Percentiles rank a stretch among this genome's conserved stretches.
Conservation (phyloP, 2,888 invertebrate genomes). For the Eilema caniola region DNA sequence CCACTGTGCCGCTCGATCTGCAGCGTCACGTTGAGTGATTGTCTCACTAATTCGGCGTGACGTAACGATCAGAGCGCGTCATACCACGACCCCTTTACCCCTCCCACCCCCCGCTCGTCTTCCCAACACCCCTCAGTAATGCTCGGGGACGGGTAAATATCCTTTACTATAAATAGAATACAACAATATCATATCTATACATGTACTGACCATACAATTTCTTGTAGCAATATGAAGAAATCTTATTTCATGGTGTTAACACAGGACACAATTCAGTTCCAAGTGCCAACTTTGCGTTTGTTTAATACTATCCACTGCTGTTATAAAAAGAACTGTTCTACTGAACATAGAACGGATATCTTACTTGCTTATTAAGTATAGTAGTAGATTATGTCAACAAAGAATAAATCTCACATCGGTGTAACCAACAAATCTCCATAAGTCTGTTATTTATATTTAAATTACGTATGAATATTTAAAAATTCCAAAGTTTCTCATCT, state of each 20-base stretch:
- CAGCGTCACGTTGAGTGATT: slow-evolving; percentile 77
- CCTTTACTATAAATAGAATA: slow-evolving; percentile 40
- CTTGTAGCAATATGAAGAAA: slow-evolving; percentile 17
- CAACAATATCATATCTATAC: slow-evolving; percentile 19
- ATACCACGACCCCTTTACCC: slow-evolving; percentile 37
- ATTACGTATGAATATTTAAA: slow-evolving; percentile 56
- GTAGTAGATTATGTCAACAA: slow-evolving; percentile 15
- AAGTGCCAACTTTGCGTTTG: slow-evolving; percentile 29
- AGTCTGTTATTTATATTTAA: slow-evolving; percentile 53
- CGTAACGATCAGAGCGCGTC: slow-evolving; percentile 59
- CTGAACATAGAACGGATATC: slow-evolving; percentile 24
- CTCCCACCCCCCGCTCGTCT: slow-evolving; percentile 12
- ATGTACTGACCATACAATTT: neutral
- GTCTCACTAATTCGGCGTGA: slow-evolving; percentile 75
- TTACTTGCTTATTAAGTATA: slow-evolving; percentile 1
- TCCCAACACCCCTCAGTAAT: slow-evolving; percentile 40
- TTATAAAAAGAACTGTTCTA: slow-evolving; percentile 20
- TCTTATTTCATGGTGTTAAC: slow-evolving; percentile 17
- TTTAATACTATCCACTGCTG: slow-evolving; percentile 11
- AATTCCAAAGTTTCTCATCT: slow-evolving; percentile 43
- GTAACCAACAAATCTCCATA: slow-evolving; percentile 46
- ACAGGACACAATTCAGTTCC: slow-evolving; percentile 14
- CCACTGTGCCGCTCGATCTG: slow-evolving; percentile 61
- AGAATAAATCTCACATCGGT: slow-evolving; percentile 28
- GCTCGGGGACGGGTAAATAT: slow-evolving; percentile 48